phyloP scores from a whole-genome alignment of 37 sponge, comb jelly and placozoan genomes.

The Mnemiopsis leidyi region DNA sequence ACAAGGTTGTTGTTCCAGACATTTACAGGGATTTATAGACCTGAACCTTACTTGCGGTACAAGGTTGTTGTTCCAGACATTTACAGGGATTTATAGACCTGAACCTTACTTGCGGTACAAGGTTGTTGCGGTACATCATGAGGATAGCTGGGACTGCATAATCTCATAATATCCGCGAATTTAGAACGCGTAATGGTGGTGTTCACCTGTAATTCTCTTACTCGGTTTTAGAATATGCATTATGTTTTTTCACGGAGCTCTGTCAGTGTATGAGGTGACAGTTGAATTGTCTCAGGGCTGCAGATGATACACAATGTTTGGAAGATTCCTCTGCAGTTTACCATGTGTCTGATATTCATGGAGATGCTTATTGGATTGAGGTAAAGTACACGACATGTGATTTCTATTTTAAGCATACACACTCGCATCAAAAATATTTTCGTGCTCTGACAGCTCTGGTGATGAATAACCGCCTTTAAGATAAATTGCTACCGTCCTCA shows the following conservation, averaged over 20 bases:
- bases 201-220: background rate
- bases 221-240: background rate
- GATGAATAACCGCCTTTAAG: too few species aligned
- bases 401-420: too few species aligned
- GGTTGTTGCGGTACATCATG: too few species aligned
- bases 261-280: background rate
- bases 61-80: background rate
- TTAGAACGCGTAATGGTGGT: background rate
- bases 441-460: too few species aligned
- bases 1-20: background rate
- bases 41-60: background rate
- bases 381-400: too few species aligned
- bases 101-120: background rate
- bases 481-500: too few species aligned
- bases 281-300: background rate
- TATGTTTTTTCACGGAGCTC: background rate
- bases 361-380: slow-evolving; percentile 34
- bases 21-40: background rate
- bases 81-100: background rate
- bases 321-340: slow-evolving; percentile 61
- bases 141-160: background rate
- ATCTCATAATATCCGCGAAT: background rate
- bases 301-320: slow-evolving; percentile 45
- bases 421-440: too few species aligned
- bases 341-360: slow-evolving; percentile 14